Evolutionary conservation across 2,113 vertebrate genomes (phyloP), one percentile per base, ranked within the genome.

Genomic region (Scophthalmus maximus): DNA sequence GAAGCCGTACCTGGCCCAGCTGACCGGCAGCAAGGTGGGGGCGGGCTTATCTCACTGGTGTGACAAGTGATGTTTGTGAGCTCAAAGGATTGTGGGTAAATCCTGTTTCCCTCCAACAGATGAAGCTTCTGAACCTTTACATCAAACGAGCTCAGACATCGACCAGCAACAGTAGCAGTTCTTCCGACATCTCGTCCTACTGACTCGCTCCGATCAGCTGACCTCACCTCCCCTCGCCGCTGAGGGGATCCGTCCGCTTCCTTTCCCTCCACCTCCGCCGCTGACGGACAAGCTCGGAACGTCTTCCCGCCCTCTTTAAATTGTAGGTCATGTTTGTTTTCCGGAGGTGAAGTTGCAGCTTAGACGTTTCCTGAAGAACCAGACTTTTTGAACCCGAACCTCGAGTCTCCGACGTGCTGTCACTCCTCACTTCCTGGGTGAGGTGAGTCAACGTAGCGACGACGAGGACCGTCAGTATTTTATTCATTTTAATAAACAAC

Each of bases 81-180:
- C n/a, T n/a, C n/a, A n/a, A n/a, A n/a, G n/a, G n/a, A n/a, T n/a
- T n/a, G n/a, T n/a, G n/a, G n/a, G n/a, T n/a, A n/a, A 32, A 32
- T 15, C 38, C 38, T 40, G 3, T 40, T 15, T 18, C 4, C 8
- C 15, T 53, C 25, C 14, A 1, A 8, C 93, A 98, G 97, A 98
- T 98, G 96, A 98, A 98, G 90, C 94, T 98, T 46, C 89, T 99
- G 44, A 99, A 99, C 81, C 93, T 99, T 68, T 99, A 99, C 86
- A 99, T 99, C 92, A 98, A 97, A 91, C 92, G 97, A 76, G 97
- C 97, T 11, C 97, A 99, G 82, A 97, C 96, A 8, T 96, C 96
- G 68, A 96, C 96, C 92, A 98, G 97, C 94, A 98, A 95, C 94
- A 98, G 96, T 95, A 98, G 96, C 94, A 96, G 95, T 76, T 98